A percentile compares a stretch with the other conserved stretches of the same genome.
Evolutionary conservation across 2,113 vertebrate genomes (phyloP).

Genomic region (Oreotrochilus melanogaster): DNA sequence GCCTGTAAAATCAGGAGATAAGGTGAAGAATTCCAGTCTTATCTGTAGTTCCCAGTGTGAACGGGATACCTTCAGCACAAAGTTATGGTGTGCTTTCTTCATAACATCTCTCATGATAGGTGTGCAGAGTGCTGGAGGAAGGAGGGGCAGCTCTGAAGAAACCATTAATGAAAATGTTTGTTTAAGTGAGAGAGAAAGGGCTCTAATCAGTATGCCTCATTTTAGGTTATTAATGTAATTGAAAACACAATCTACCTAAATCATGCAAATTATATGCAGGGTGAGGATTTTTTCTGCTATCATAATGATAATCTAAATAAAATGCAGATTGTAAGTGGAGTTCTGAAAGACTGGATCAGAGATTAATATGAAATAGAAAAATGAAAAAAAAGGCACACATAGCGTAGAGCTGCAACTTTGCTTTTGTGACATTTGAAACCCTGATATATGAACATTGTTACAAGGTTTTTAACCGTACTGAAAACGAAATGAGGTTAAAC

Average conservation of each 20-base stretch:
- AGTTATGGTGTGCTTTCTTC: background rate
- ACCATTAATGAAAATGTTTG: background rate
- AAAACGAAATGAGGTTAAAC: slow-evolving; percentile 76
- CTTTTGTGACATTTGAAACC: slow-evolving; percentile 62
- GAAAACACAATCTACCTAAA: slow-evolving; percentile 68
- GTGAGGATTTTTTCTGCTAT: slow-evolving; percentile 38
- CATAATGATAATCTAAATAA: slow-evolving; percentile 71
- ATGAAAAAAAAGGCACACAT: background rate
- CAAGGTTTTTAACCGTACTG: slow-evolving; percentile 68
- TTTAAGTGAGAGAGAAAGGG: slow-evolving; percentile 51
- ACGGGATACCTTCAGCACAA: background rate
- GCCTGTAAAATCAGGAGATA: background rate
- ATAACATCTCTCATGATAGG: background rate
- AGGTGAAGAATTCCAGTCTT: background rate
- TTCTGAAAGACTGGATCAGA: slow-evolving; percentile 57
- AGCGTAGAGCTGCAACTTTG: slow-evolving; percentile 14
- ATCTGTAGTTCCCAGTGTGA: background rate
- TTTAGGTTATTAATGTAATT: slow-evolving; percentile 70
- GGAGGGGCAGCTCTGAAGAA: background rate
- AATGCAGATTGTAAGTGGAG: slow-evolving; percentile 42
- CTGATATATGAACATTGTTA: slow-evolving; percentile 75
- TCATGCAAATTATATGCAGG: slow-evolving; percentile 69
- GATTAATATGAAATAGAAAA: slow-evolving; percentile 64
- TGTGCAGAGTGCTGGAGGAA: background rate
- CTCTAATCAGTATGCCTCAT: slow-evolving; percentile 58